Percentiles rank a stretch among this genome's conserved stretches.
phyloP scores from a whole-genome alignment of 2,113 vertebrate species.

The Sitta europaea region DNA sequence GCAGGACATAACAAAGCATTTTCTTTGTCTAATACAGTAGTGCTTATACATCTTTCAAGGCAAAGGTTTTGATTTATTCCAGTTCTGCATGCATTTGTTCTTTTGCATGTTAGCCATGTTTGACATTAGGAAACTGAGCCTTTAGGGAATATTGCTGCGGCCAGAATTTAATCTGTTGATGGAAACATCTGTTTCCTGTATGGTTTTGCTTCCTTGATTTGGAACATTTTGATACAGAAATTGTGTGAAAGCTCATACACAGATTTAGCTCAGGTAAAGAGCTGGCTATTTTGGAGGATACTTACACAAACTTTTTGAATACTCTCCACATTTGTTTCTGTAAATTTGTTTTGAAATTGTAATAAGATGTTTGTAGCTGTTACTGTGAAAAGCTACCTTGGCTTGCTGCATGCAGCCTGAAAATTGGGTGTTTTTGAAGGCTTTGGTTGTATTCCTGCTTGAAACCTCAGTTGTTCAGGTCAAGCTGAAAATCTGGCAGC shows the following conservation, averaged over 20 bases:
- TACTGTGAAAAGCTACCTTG: not conserved
- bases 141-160: slow-evolving; percentile 8
- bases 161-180: not conserved
- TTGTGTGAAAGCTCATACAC: slow-evolving; percentile 1
- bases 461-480: not conserved
- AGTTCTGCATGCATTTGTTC: not conserved
- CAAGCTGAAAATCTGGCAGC: not conserved
- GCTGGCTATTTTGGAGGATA: not conserved
- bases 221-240: slow-evolving; percentile 30
- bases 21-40: not conserved
- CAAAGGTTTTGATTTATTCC: not conserved
- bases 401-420: not conserved
- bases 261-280: not conserved
- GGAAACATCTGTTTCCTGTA: slow-evolving; percentile 54
- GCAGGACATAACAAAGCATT: not conserved
- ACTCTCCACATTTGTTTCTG: not conserved
- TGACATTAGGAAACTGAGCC: not conserved
- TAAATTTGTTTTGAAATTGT: not conserved
- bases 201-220: slow-evolving; percentile 36
- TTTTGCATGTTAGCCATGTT: not conserved
- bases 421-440: not conserved
- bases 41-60: not conserved
- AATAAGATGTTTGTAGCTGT: not conserved
- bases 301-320: not conserved
- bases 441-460: not conserved